Evolutionary conservation across 2,888 invertebrate genomes (phyloP).

Genomic region (Drosophila yooni): DNA sequence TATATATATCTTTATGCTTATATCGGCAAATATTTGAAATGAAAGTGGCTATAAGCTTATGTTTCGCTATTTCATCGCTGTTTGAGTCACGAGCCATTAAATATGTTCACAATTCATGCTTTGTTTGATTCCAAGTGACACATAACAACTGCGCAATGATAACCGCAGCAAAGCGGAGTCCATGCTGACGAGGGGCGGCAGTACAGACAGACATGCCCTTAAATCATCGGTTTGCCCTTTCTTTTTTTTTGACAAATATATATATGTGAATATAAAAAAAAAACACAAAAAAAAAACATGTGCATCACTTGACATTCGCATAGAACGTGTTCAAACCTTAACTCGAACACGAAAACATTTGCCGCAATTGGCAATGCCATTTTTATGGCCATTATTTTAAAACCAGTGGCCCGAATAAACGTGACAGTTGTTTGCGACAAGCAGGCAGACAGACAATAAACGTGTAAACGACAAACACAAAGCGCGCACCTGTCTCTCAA

Average conservation of each 20-base stretch:
- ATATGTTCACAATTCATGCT: slow-evolving; percentile 5
- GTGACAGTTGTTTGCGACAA: slow-evolving; percentile 52
- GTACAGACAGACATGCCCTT: slow-evolving; percentile 21
- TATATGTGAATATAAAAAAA: neutral
- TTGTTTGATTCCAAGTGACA: slow-evolving; percentile 15
- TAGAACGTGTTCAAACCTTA: slow-evolving; percentile 19
- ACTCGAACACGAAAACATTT: slow-evolving; percentile 18
- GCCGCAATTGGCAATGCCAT: slow-evolving; percentile 43
- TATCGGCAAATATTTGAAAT: neutral
- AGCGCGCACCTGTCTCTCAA: slow-evolving; percentile 55
- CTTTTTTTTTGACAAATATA: slow-evolving; percentile 39
- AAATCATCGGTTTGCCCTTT: slow-evolving; percentile 55
- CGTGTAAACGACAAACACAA: slow-evolving; percentile 46
- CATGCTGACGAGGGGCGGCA: neutral
- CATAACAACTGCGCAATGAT: slow-evolving; percentile 7
- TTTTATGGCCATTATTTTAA: slow-evolving; percentile 67
- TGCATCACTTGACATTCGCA: slow-evolving; percentile 39
- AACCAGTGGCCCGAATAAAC: slow-evolving; percentile 42
- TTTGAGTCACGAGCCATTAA: slow-evolving; percentile 2
- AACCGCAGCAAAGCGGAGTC: neutral
- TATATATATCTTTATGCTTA: neutral
- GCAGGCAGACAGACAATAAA: slow-evolving; percentile 22
- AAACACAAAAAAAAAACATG: slow-evolving; percentile 13
- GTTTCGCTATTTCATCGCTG: neutral
- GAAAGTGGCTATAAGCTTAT: neutral